Conservation (phyloP, 2,797 vertebrate species). For the Carapus acus region DNA sequence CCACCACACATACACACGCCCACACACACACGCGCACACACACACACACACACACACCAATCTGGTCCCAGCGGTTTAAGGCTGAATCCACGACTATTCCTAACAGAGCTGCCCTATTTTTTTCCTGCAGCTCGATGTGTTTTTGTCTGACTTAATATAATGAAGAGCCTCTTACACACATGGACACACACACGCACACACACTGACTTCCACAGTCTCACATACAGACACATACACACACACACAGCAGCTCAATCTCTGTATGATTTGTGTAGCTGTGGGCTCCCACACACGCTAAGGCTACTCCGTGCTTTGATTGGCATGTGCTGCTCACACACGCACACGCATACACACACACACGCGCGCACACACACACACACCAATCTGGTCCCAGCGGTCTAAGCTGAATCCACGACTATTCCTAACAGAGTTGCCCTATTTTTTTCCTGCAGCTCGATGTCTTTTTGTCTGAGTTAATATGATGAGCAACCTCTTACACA, state of each 20-base stretch:
- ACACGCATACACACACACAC: background rate
- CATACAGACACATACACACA: background rate
- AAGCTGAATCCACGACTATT: slow-evolving; percentile 44
- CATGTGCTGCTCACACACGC: slow-evolving; percentile 11
- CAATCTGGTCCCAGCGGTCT: slow-evolving; percentile 39
- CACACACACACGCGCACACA: background rate
- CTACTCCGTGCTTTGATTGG: too few relatives aligned
- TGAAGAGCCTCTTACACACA: slow-evolving; percentile 40
- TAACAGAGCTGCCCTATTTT: slow-evolving; percentile 61
- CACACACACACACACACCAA: slow-evolving; percentile 16
- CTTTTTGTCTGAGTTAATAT: slow-evolving; percentile 61
- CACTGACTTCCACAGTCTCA: slow-evolving; percentile 12
- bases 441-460: slow-evolving; percentile 47
- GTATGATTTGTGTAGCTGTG: too few relatives aligned
- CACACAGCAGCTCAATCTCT: too few relatives aligned
- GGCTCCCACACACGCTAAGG: too few relatives aligned
- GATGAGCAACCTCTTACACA: slow-evolving; percentile 44
- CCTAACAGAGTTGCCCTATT: slow-evolving; percentile 60
- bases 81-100: slow-evolving; percentile 46
- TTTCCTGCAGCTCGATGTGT: slow-evolving; percentile 50
- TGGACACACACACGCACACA: slow-evolving; percentile 26
- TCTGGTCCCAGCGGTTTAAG: slow-evolving; percentile 41
- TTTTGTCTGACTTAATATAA: slow-evolving; percentile 60
- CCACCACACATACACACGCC: slow-evolving; percentile 5
- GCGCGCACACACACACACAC: slow-evolving; percentile 11